Percentiles rank a stretch among this genome's conserved stretches.
Conservation (phyloP, 2,888 invertebrate genomes). For the Plebejus melissa region DNA sequence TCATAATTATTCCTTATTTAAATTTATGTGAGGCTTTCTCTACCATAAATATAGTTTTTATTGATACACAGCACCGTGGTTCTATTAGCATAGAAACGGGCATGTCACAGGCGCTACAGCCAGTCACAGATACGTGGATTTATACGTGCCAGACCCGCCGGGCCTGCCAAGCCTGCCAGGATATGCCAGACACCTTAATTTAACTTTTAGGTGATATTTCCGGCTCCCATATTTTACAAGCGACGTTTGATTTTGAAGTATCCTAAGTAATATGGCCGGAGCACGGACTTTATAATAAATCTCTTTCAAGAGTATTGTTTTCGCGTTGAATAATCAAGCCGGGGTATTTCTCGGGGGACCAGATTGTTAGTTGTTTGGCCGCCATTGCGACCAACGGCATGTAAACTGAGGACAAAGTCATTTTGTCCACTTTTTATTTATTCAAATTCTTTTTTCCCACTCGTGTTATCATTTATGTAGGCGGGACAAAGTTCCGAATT, state of each 20-base stretch:
- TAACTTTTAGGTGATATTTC: conserved; percentile 25
- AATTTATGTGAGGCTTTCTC: not conserved
- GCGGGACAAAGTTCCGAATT: not conserved
- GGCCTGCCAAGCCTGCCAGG: not conserved
- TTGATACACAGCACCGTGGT: not conserved
- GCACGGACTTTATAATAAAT: not conserved
- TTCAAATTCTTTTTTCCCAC: not conserved
- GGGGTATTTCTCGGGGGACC: conserved; percentile 1
- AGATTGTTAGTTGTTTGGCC: not conserved
- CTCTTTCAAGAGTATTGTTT: conserved; percentile 1
- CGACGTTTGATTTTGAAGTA: conserved; percentile 9
- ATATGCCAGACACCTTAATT: conserved; percentile 21
- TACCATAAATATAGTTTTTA: not conserved
- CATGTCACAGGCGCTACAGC: not conserved
- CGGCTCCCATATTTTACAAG: conserved; percentile 17
- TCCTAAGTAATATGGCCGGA: not conserved
- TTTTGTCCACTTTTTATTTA: conserved; percentile 10
- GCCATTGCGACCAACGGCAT: not conserved
- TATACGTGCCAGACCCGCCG: not conserved
- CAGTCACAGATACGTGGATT: conserved; percentile 11
- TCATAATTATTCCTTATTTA: too few relatives aligned
- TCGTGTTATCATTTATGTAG: not conserved
- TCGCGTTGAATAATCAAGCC: conserved; percentile 11
- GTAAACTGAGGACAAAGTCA: not conserved
- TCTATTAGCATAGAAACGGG: not conserved